Base-by-base conservation (phyloP, 2,888 invertebrate species). In the Anthophora plumipes region DNA sequence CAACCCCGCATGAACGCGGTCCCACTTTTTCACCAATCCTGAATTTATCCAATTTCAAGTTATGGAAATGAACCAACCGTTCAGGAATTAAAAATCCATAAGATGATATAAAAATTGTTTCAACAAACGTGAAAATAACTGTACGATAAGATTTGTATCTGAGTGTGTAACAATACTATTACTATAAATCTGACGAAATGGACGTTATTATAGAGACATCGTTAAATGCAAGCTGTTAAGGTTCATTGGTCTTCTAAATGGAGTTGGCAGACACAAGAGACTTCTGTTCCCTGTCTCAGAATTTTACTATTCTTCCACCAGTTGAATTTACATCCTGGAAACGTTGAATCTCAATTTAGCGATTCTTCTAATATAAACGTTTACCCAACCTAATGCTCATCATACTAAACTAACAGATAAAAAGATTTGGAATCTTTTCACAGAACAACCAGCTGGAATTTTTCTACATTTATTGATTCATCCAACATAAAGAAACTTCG, bases 251-350 rank as follows among this genome's bases (percentile, higher is more conserved):
- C 48, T 54, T 46, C 22, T 61, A 68, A 57, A 75, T 68, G 25
- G 74, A 75, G 60, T 75, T 75, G 74, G 74, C 74, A 68, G n/a
- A 61, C 60, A 61, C 14, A 14, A 48, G 41, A 59, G 20, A 60
- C 54, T 68, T 46, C 60, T 46, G 43, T 68, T 68, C 43, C 25
- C 39, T 14, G n/a, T n/a, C n/a, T n/a, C n/a, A n/a, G 39, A 57
- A 39, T 12, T 57, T 55, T 39, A 11, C 60, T 43, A 31, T 59
- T 59, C 43, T 11, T n/a, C 57, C 66, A 43, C 52, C 43, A 54
- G 68, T 17, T 67, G 39, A 68, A 37, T 46, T n/a, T 37, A 50
- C 22, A 20, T 67, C 61, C 50, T 37, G 48, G 43, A 43, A 67
- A 43, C 12, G 68, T 61, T 20, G 50, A 67, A 48, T 50, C 73